These are phyloP conservation scores for Alcis repandata DNA, from an alignment of 2,888 invertebrate genomes.

Conservation along the genomic window DNA sequence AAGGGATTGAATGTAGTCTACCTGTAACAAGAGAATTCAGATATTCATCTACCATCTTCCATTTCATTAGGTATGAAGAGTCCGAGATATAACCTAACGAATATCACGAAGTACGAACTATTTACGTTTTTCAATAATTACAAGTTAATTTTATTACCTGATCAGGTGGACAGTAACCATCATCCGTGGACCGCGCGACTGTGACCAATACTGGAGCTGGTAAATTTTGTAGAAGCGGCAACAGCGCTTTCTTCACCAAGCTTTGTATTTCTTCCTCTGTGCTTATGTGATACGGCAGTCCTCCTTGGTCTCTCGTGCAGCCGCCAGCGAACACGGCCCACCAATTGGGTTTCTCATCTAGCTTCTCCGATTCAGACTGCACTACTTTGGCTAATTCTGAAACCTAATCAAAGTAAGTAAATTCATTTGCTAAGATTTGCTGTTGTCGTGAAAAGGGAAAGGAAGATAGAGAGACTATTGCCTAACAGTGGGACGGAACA, in stretches of 20 bases:
- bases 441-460: not conserved
- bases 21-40: slow-evolving; percentile 77
- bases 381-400: slow-evolving; percentile 81
- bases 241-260: slow-evolving; percentile 87
- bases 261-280: slow-evolving; percentile 88
- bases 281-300: slow-evolving; percentile 94
- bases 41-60: not conserved
- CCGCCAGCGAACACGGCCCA: slow-evolving; percentile 94
- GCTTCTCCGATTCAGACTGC: slow-evolving; percentile 80
- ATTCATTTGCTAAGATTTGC: not conserved
- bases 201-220: slow-evolving; percentile 90
- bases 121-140: not conserved
- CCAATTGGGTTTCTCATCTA: slow-evolving; percentile 91
- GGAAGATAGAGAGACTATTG: no score
- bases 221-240: slow-evolving; percentile 86
- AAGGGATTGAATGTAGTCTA: slow-evolving; percentile 91
- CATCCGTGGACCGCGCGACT: slow-evolving; percentile 93
- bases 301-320: slow-evolving; percentile 94
- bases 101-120: no score
- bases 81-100: no score
- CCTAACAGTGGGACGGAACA: no score
- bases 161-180: slow-evolving; percentile 95
- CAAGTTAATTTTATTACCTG: slow-evolving; percentile 77
- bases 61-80: not conserved
- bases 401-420: slow-evolving; percentile 64